A percentile compares a stretch with the other conserved stretches of the same genome.
phyloP scores from a whole-genome alignment of 2,797 vertebrate genomes.

The Rhynchonycteris naso region DNA sequence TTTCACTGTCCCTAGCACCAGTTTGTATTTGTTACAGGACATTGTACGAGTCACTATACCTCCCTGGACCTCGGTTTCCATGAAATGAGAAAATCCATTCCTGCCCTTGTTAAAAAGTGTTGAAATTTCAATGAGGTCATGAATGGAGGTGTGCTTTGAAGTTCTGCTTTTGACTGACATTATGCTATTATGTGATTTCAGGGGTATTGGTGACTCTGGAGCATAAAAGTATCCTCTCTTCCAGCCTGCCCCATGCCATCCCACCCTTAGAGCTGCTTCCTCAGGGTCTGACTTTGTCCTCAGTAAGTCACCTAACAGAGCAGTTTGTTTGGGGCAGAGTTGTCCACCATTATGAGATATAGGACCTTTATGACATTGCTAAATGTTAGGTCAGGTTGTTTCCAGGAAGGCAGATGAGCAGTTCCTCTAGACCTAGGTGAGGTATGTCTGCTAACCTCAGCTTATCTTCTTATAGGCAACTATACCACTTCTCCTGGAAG shows the following conservation, averaged over 20 bases:
- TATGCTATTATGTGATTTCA: background rate
- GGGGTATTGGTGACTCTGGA: background rate
- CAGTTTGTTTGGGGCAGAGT: background rate
- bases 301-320: background rate
- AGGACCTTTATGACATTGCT: background rate
- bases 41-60: background rate
- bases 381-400: background rate
- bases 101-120: background rate
- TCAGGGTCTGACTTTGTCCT: background rate
- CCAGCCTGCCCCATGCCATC: background rate
- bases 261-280: background rate
- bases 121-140: background rate
- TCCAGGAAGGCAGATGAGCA: background rate
- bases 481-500: background rate
- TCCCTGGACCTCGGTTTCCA: background rate
- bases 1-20: background rate
- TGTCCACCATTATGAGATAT: background rate
- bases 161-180: background rate
- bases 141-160: background rate
- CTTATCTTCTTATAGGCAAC: background rate
- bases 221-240: background rate
- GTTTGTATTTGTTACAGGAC: background rate
- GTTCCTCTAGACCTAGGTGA: background rate
- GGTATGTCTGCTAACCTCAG: background rate
- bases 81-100: conserved; percentile 22